Evolutionary conservation across 2,888 invertebrate genomes (phyloP).

Genomic region (Apamea monoglypha): DNA sequence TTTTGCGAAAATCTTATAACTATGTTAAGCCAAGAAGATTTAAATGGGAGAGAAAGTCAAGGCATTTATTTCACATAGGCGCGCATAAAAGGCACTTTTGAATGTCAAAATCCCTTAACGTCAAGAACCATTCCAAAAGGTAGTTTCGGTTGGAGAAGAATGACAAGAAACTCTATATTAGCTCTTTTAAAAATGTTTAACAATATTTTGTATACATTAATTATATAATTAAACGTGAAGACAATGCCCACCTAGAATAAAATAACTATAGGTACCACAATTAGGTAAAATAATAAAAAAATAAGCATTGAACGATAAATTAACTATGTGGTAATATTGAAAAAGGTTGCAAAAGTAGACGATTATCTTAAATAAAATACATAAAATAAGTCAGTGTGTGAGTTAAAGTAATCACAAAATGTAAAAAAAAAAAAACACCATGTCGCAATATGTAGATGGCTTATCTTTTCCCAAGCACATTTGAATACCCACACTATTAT

Average conservation of each 20-base stretch:
- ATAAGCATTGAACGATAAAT: too few relatives aligned
- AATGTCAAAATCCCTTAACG: too few relatives aligned
- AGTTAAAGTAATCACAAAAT: background rate
- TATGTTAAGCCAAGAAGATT: background rate
- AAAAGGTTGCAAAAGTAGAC: too few relatives aligned
- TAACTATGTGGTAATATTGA: too few relatives aligned
- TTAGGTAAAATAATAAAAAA: too few relatives aligned
- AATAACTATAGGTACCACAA: background rate
- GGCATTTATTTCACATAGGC: background rate
- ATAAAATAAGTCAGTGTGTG: too few relatives aligned
- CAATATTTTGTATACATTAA: background rate
- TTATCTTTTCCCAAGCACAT: too few relatives aligned
- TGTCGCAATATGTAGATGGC: background rate
- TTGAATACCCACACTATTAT: background rate
- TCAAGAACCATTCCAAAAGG: background rate
- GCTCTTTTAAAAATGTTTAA: background rate
- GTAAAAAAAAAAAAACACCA: background rate
- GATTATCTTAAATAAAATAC: background rate
- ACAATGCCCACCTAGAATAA: background rate
- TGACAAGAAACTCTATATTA: background rate
- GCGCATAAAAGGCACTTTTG: too few relatives aligned
- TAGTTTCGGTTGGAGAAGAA: background rate
- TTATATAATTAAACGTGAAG: too few relatives aligned
- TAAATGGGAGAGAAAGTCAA: background rate
- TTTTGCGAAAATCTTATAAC: background rate